A percentile compares a stretch with the other conserved stretches of the same genome.
Conservation (phyloP, 2,113 vertebrate genomes). For the Amblyopsis rosae region DNA sequence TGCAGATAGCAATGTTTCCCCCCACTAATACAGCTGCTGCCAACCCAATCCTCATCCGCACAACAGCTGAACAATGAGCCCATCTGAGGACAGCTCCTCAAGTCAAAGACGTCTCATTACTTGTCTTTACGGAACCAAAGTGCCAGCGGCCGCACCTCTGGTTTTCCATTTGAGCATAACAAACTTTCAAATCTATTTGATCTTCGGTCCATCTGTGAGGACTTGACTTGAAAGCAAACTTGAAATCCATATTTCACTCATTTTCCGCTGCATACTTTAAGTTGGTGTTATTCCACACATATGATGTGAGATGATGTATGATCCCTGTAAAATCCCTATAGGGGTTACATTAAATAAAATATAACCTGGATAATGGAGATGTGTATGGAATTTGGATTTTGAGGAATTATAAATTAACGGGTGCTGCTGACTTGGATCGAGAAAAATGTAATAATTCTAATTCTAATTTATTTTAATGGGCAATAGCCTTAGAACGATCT, state of each 20-base stretch:
- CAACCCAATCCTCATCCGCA: conserved; percentile 28
- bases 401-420: no score
- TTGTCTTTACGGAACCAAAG: conserved; percentile 8
- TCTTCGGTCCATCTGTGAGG: conserved; percentile 10
- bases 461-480: no score
- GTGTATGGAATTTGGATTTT: no score
- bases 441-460: no score
- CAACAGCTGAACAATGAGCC: conserved; percentile 20
- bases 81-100: background rate
- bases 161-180: conserved; percentile 69
- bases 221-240: background rate
- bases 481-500: no score
- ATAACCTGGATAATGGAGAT: no score
- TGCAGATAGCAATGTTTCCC: no score
- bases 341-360: no score
- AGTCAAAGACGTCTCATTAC: background rate
- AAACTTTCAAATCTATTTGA: conserved; percentile 63
- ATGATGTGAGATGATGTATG: no score
- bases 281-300: background rate
- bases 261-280: background rate
- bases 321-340: no score
- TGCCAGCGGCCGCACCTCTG: conserved; percentile 43
- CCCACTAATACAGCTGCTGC: no score
- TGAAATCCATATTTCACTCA: background rate
- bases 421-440: no score